These are phyloP conservation scores for Calameuta idolon DNA, from an alignment of 2,888 invertebrate genomes.

Conservation along the genomic window DNA sequence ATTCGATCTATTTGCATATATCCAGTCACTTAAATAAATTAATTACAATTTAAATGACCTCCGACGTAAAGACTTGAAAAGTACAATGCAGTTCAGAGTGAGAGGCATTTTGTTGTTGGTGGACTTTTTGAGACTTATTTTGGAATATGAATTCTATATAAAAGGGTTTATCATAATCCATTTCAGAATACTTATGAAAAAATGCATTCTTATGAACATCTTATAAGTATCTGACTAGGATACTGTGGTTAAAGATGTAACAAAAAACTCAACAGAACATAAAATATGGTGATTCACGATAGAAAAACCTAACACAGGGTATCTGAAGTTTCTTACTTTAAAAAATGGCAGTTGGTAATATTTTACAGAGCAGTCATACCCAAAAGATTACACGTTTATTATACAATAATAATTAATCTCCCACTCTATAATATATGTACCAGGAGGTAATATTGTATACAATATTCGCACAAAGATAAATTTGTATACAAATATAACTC, in stretches of 20 bases:
- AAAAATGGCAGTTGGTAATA: background rate
- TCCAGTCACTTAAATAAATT: background rate
- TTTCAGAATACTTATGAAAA: background rate
- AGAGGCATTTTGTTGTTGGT: slow-evolving; percentile 12
- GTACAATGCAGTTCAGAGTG: background rate
- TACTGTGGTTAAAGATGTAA: background rate
- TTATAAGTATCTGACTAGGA: background rate
- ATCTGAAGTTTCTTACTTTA: background rate
- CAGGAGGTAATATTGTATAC: background rate
- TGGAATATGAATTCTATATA: background rate
- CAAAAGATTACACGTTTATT: background rate
- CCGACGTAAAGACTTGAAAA: background rate
- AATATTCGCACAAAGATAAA: background rate
- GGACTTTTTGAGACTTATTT: background rate
- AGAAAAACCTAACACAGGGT: background rate
- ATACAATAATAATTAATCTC: background rate
- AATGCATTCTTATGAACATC: background rate
- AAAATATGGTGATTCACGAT: background rate
- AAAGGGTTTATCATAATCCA: background rate
- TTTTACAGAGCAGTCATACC: background rate
- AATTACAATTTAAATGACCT: slow-evolving; percentile 3
- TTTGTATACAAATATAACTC: background rate
- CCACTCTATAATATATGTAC: background rate
- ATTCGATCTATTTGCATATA: background rate
- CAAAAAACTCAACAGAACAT: background rate